phyloP scores from a whole-genome alignment of 2,113 vertebrate species.

The Passer domesticus region DNA sequence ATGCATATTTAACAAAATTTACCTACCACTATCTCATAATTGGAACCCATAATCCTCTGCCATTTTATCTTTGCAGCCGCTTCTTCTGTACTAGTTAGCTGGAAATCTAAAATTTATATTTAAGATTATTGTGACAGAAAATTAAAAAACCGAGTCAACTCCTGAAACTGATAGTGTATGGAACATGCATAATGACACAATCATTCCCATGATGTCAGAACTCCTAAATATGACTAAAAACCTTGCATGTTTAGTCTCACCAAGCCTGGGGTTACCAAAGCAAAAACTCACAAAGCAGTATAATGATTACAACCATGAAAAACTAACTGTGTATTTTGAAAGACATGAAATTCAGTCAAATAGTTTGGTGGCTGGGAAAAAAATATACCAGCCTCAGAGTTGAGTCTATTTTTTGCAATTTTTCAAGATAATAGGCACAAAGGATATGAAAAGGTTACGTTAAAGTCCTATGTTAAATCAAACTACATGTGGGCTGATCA shows the following conservation, averaged over 20 bases:
- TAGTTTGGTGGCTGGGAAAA: not conserved
- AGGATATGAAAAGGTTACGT: not conserved
- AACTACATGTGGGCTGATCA: not conserved
- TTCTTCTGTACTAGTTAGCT: constrained; percentile 49
- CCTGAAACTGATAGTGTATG: not conserved
- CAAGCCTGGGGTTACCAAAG: not conserved
- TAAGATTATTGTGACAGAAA: constrained; percentile 15
- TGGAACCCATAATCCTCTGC: constrained; percentile 85
- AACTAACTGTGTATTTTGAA: not conserved
- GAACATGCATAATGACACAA: not conserved
- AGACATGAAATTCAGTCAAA: not conserved
- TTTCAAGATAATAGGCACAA: not conserved
- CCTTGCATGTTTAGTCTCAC: not conserved
- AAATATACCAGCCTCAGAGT: not conserved
- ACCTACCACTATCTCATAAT: constrained; percentile 91
- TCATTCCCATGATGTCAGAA: not conserved
- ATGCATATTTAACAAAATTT: not conserved
- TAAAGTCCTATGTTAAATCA: not conserved
- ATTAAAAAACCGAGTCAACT: not conserved
- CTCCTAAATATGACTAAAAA: not conserved
- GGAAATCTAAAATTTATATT: constrained; percentile 58
- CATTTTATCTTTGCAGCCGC: constrained; percentile 78
- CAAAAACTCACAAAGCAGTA: not conserved
- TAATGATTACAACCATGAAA: not conserved
- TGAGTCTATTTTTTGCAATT: not conserved